Evolutionary conservation across 2,797 vertebrate genomes (phyloP).

Genomic region (Argentina silus): DNA sequence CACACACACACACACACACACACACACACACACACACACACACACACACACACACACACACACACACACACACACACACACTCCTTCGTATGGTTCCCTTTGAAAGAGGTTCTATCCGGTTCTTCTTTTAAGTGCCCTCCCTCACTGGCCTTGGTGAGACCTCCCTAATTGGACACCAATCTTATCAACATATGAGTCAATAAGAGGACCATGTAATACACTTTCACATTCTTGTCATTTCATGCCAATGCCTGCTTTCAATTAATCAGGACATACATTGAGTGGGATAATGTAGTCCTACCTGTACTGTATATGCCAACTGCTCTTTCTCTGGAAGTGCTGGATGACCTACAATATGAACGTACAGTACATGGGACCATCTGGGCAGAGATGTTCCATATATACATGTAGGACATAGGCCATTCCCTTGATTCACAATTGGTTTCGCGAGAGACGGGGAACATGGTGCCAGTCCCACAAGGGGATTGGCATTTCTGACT

Average conservation of each 20-base stretch:
- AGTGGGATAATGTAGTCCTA: conserved; percentile 26
- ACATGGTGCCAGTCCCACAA: too few relatives aligned
- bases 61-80: conserved; percentile 20
- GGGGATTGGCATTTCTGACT: too few relatives aligned
- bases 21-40: conserved; percentile 37
- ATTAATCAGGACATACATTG: conserved; percentile 32
- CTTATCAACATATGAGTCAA: conserved; percentile 49
- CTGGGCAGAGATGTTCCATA: too few relatives aligned
- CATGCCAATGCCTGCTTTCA: conserved; percentile 40
- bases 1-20: conserved; percentile 23
- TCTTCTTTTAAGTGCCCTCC: conserved; percentile 36
- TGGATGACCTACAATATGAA: neutral
- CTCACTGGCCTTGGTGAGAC: conserved; percentile 34
- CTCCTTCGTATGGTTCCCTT: conserved; percentile 16
- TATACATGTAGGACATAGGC: too few relatives aligned
- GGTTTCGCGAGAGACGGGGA: too few relatives aligned
- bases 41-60: conserved; percentile 30
- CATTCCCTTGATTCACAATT: too few relatives aligned
- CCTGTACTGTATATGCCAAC: conserved; percentile 38
- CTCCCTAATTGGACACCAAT: conserved; percentile 54
- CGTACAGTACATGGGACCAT: too few relatives aligned
- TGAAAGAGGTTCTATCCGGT: conserved; percentile 48
- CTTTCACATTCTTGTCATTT: conserved; percentile 35
- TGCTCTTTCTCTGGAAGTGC: conserved; percentile 12
- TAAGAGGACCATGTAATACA: conserved; percentile 31